Base-by-base conservation (phyloP, 2,888 invertebrate genomes). In the Philhelius pedissequus region DNA sequence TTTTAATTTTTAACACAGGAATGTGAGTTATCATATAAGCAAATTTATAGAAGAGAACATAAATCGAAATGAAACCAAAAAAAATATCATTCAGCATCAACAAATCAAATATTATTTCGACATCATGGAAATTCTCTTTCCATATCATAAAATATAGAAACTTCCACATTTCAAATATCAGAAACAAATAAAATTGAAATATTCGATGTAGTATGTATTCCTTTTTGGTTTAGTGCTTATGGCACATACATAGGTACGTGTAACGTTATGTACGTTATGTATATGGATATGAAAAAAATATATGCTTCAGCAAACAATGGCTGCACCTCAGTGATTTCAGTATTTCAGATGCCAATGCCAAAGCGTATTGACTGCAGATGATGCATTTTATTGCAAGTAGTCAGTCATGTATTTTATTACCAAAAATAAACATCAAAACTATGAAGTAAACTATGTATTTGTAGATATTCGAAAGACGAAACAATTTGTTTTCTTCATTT, bases 331-430 rank as follows among this genome's bases (percentile, higher is more conserved):
- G 32, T 48, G 45, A 64, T 64, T 64, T 45, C 30, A 13, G 50
- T n/a, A n/a, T n/a, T n/a, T n/a, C n/a, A n/a, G n/a, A n/a, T n/a
- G n/a, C 15, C 5, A 13, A 64, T 48, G 45, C 48, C 45, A 48
- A 64, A 64, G 5, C 22, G 32, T 64, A 43, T 48, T 64, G 64
- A 45, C 48, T 32, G 64, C 45, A 64, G 64, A 64, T 64, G 64
- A 64, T 64, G 64, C 45, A 64, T 64, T 64, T 45, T 48, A 64
- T 64, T 64, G 48, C 48, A 43, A 64, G 45, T 64, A 48, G 48
- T 27, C 64, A 64, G 48, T 64, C 64, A 64, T 64, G 64, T 64
- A 48, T 48, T 64, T 64, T 40, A 64, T 64, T 48, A 64, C 48
- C 64, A 32, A 45, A 62, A 62, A 62, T 62, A 62, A 62, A 43